Evolutionary conservation across 2,797 vertebrate genomes (phyloP).

Genomic region (Rhinoraja longicauda): DNA sequence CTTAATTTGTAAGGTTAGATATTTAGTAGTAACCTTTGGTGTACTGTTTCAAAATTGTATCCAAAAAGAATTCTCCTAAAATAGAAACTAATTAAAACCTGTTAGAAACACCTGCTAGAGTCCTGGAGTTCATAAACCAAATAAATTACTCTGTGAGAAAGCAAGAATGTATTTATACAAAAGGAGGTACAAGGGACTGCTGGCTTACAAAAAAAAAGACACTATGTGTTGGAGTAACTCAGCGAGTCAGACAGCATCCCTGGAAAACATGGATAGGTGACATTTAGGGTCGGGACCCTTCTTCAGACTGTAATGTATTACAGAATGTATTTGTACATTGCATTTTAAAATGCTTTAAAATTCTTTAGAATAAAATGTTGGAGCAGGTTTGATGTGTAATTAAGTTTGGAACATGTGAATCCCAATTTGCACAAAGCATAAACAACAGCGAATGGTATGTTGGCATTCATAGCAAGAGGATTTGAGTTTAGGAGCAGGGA

Average conservation of each 20-base stretch:
- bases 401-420: not conserved
- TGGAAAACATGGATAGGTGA: too few species aligned
- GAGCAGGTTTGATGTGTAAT: not conserved
- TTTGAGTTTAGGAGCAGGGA: too few species aligned
- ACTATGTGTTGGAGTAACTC: too few species aligned
- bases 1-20: not conserved
- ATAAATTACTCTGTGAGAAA: not conserved
- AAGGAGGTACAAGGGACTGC: too few species aligned
- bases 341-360: not conserved
- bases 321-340: not conserved
- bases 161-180: not conserved
- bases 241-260: too few species aligned
- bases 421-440: not conserved
- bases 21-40: not conserved
- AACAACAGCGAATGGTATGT: not conserved
- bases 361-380: not conserved
- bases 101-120: not conserved
- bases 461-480: too few species aligned
- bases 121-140: not conserved
- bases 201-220: too few species aligned
- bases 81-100: not conserved
- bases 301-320: not conserved
- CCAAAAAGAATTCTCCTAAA: not conserved
- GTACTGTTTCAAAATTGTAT: not conserved
- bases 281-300: too few species aligned